Base-by-base conservation (phyloP, 1,140 invertebrate species). In the Brachionus rubens region DNA sequence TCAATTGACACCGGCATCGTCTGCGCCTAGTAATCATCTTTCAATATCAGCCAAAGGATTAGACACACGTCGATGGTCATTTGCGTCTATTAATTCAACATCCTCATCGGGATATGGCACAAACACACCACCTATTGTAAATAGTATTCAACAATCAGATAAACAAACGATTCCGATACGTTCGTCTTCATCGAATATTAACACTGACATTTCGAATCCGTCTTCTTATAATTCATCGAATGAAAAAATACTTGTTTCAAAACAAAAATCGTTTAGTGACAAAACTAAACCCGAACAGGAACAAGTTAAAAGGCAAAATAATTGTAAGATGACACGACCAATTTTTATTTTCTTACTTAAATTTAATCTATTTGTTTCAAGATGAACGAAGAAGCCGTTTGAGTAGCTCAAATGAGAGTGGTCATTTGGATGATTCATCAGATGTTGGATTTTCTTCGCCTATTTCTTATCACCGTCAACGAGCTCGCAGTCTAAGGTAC, bases 391-490 rank as follows among this genome's bases (percentile, higher is more conserved):
- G 68, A 33, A 72, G 68, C 16, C 43, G 68, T 4, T 30, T 72
- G 10, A 72, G 68, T 26, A 72, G 68, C 24, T 72, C 68, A 28
- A 72, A 72, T 72, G 68, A 72, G 30, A 72, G 68, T 14, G 36
- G 46, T 41, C 68, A 72, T 48, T 54, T 72, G 28, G 68, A 72
- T 24, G 68, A 72, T 54, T 72, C 68, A 7, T 72, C 46, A 40
- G 68, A 72, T 40, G 50, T 50, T 30, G 68, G 68, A 26, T 65
- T 65, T 65, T 65, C 59, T 12, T 72, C 68, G 26, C 68, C 68
- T 9, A 19, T 54, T 14, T 72, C 68, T 52, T 54, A 48, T 40
- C 43, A 46, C 36, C 24, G 68, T 16, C 68, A 72, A 41, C 10
- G 68, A 33, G 68, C 68, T 10, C 19, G 68, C 1, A 72, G 68